Conservation (phyloP, 2,113 vertebrate genomes). For the Labeo catla region DNA sequence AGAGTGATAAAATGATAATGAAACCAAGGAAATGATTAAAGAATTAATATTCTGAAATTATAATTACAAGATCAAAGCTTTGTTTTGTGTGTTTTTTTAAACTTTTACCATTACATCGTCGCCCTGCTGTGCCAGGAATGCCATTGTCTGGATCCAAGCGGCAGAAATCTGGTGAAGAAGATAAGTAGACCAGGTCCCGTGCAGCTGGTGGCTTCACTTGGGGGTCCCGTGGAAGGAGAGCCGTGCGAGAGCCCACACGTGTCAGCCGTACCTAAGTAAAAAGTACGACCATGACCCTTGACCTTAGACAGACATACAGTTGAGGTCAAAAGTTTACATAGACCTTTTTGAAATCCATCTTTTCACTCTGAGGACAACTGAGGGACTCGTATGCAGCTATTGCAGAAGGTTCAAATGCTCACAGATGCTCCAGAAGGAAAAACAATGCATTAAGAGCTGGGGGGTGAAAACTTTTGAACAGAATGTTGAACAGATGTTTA, state of each 20-base stretch:
- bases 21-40: background rate
- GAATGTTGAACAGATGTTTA: too few relatives aligned
- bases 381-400: too few relatives aligned
- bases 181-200: conserved; percentile 75
- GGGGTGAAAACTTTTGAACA: too few relatives aligned
- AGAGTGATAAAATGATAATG: background rate
- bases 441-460: too few relatives aligned
- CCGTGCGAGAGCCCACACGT: conserved; percentile 73
- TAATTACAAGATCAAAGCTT: background rate
- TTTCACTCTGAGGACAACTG: too few relatives aligned
- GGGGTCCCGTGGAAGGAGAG: conserved; percentile 77
- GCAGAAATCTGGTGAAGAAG: conserved; percentile 79
- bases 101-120: conserved; percentile 73
- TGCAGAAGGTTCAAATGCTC: too few relatives aligned
- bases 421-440: too few relatives aligned
- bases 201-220: conserved; percentile 76
- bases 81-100: background rate
- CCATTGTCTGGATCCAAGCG: conserved; percentile 65
- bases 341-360: too few relatives aligned
- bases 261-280: conserved; percentile 75
- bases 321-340: background rate
- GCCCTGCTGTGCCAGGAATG: conserved; percentile 73
- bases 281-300: conserved; percentile 3
- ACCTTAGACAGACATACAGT: background rate
- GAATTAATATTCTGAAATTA: background rate